Percentiles rank a stretch among this genome's conserved stretches.
These are phyloP conservation scores for Teleopsis dalmanni DNA, from an alignment of 1,140 invertebrate genomes.

Conservation along the genomic window DNA sequence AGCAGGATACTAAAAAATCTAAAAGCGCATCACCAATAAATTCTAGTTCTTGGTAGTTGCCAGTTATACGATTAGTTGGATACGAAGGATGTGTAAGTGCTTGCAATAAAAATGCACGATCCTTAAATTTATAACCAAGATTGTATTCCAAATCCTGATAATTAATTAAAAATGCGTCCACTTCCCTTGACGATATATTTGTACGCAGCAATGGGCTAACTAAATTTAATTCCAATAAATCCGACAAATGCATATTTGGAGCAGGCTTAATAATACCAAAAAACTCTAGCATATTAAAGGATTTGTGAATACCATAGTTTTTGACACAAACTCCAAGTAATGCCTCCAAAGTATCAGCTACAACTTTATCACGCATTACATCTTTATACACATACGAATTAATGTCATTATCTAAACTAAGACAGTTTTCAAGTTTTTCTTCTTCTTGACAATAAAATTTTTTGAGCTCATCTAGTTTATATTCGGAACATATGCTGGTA, in stretches of 20 bases:
- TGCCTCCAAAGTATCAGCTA: conserved; percentile 79
- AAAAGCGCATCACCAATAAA: conserved; percentile 94
- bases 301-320: conserved; percentile 49
- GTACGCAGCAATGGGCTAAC: conserved; percentile 37
- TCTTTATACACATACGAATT: conserved; percentile 11
- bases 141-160: conserved; percentile 52
- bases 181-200: conserved; percentile 27
- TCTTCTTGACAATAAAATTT: not conserved
- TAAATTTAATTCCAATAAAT: conserved; percentile 34
- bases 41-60: conserved; percentile 90
- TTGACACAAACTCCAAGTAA: conserved; percentile 70
- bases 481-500: conserved; percentile 2
- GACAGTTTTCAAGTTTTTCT: not conserved
- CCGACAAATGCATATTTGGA: conserved; percentile 29
- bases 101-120: conserved; percentile 61
- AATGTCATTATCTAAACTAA: conserved; percentile 7
- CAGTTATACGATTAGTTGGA: conserved; percentile 73
- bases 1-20: conserved; percentile 84
- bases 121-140: conserved; percentile 59
- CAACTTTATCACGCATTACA: conserved; percentile 29
- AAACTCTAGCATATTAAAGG: conserved; percentile 63
- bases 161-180: conserved; percentile 48
- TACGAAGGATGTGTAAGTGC: conserved; percentile 91
- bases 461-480: not conserved
- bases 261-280: conserved; percentile 56